These are phyloP conservation scores for Argopecten irradians DNA, from an alignment of 1,140 invertebrate species.

Conservation along the genomic window DNA sequence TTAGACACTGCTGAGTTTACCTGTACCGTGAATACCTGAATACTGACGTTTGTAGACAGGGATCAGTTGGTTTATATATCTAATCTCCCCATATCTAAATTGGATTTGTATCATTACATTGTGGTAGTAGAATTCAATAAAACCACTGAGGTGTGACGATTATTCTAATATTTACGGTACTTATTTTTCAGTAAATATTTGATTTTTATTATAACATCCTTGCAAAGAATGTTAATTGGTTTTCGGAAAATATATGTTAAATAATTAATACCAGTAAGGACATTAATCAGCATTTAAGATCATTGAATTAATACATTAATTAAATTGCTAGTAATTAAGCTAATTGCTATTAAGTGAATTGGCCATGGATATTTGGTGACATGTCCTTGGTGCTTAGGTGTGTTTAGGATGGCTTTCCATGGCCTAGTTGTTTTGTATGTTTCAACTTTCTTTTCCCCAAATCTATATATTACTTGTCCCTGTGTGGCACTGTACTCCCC, in stretches of 20 bases:
- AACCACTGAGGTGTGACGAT: not conserved
- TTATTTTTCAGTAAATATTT: not conserved
- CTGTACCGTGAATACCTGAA: not conserved
- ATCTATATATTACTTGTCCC: too few relatives aligned
- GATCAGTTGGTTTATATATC: not conserved
- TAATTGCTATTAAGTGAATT: too few relatives aligned
- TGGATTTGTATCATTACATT: not conserved
- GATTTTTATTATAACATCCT: not conserved
- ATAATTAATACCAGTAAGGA: not conserved
- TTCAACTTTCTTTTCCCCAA: too few relatives aligned
- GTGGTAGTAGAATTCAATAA: not conserved
- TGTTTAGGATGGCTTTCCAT: too few relatives aligned
- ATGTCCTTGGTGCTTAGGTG: too few relatives aligned
- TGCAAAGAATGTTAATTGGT: not conserved
- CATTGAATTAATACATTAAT: too few relatives aligned
- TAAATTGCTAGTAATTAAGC: too few relatives aligned
- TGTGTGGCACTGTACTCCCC: too few relatives aligned
- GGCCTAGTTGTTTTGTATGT: too few relatives aligned
- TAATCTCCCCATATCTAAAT: conserved; percentile 3
- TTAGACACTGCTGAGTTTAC: not conserved
- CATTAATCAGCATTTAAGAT: not conserved
- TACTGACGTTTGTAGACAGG: not conserved
- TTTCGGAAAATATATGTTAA: not conserved
- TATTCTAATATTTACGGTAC: not conserved
- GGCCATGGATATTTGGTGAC: too few relatives aligned